Base-by-base conservation (phyloP, 1,140 invertebrate species). In the Scaptomyza graminum region DNA sequence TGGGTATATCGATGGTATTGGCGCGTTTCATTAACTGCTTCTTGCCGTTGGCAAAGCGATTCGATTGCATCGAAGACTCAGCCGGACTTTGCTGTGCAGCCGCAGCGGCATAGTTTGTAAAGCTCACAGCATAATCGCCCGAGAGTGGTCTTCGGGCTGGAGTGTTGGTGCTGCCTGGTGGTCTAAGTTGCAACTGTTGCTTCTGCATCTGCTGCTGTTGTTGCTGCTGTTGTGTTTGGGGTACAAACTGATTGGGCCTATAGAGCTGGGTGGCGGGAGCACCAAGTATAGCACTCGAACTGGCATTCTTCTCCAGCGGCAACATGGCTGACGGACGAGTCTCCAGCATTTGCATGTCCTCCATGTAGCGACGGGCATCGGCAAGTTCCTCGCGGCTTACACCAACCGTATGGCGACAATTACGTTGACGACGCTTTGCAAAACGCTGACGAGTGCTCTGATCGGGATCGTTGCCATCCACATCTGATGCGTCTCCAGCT, bases 1-100 rank as follows among this genome's bases (percentile, higher is more conserved):
- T 96, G 0, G 96, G 96, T 83, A 97, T 96, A 81, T 97, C 96
- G 66, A 97, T 96, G 2, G 96, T 97, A 65, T 97, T 97, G 0
- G 96, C 96, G 18, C 96, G 93, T 92, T 97, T 97, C 94, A 97
- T 96, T 74, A 95, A 94, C 3, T 94, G 92, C 79, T 96, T 96
- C 76, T 96, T 96, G 39, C 92, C 94, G 34, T 82, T 77, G 25
- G 92, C 93, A 68, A 95, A 95, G 71, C 95, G 93, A 2, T 8
- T 28, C n/a, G 18, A 22, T 22, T 22, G 18, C 18, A 22, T 22
- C 18, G 31, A 6, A 12, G 39, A 59, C 16, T 55, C n/a, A 7
- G 43, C 39, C 25, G n/a, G 13, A 11, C 0, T 37, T 46, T 49
- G n/a, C 43, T 61, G 5, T 34, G 51, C 34, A 0, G 51, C 54